Percentiles rank a stretch among this genome's conserved stretches.
phyloP scores from a whole-genome alignment of 2,797 vertebrate genomes.

The Benthosema pterotum region DNA sequence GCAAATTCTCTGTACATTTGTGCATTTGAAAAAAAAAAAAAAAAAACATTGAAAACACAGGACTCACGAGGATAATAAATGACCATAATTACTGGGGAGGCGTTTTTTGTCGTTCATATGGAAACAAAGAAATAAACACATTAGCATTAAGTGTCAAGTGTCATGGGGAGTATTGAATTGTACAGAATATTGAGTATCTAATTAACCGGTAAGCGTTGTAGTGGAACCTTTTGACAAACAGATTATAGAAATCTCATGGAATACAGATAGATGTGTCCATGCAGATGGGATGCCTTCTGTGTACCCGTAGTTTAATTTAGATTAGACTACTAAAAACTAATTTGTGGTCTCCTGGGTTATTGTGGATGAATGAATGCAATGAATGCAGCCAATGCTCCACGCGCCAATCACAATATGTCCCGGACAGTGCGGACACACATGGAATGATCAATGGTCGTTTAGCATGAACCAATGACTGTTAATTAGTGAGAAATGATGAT shows the following conservation, averaged over 20 bases:
- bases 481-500: too few species aligned
- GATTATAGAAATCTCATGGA: conserved; percentile 16
- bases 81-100: conserved; percentile 66
- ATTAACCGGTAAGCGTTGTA: conserved; percentile 55
- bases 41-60: too few species aligned
- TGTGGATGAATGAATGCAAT: too few species aligned
- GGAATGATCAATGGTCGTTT: conserved; percentile 24
- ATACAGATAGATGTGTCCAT: too few species aligned
- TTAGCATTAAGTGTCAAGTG: conserved; percentile 60
- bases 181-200: conserved; percentile 54
- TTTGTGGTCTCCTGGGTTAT: too few species aligned
- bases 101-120: conserved; percentile 53
- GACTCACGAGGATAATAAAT: conserved; percentile 59
- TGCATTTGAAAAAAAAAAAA: conserved; percentile 42
- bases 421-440: conserved; percentile 24
- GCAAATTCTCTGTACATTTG: not conserved
- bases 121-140: conserved; percentile 65
- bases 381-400: conserved; percentile 9
- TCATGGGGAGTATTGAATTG: conserved; percentile 67
- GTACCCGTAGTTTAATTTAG: too few species aligned
- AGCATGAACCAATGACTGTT: conserved; percentile 30
- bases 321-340: too few species aligned
- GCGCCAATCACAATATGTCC: conserved; percentile 52
- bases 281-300: too few species aligned
- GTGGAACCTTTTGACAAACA: conserved; percentile 51